A percentile compares a stretch with the other conserved stretches of the same genome.
phyloP scores from a whole-genome alignment of 2,797 vertebrate genomes.

The Zonotrichia albicollis region DNA sequence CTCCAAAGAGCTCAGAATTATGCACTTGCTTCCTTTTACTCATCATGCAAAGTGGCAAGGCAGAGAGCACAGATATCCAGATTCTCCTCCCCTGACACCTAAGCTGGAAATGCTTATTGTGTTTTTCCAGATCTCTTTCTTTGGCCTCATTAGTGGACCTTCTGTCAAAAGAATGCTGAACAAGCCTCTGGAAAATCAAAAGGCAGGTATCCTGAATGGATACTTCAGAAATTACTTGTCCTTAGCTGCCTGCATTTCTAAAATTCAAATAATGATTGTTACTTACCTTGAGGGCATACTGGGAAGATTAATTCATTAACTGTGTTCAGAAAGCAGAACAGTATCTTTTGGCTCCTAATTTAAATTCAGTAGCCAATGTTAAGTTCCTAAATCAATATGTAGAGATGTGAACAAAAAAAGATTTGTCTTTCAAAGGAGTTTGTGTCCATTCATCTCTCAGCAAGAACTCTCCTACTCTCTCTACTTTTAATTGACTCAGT shows the following conservation, averaged over 20 bases:
- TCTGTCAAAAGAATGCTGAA: neutral
- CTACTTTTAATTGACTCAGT: constrained; percentile 53
- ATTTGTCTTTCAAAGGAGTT: constrained; percentile 41
- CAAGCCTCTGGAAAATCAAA: neutral
- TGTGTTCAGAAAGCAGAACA: constrained; percentile 7
- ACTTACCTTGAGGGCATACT: constrained; percentile 1
- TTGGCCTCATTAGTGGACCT: neutral
- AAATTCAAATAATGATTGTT: constrained; percentile 27
- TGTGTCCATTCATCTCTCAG: constrained; percentile 23
- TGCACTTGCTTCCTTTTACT: neutral
- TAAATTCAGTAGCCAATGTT: constrained; percentile 45
- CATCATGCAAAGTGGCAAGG: neutral
- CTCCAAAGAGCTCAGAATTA: neutral
- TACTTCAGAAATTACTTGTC: constrained; percentile 13
- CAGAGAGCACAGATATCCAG: neutral
- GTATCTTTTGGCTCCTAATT: constrained; percentile 46
- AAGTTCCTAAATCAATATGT: constrained; percentile 50
- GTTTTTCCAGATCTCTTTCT: neutral
- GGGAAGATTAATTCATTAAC: constrained; percentile 47
- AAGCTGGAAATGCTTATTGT: neutral
- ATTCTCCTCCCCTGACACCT: neutral
- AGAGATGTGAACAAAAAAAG: neutral
- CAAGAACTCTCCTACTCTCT: constrained; percentile 16
- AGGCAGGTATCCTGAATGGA: neutral
- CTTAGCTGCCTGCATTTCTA: neutral